Percentiles rank a stretch among this genome's conserved stretches.
Conservation (phyloP, 2,888 invertebrate genomes). For the Clanis bilineata region DNA sequence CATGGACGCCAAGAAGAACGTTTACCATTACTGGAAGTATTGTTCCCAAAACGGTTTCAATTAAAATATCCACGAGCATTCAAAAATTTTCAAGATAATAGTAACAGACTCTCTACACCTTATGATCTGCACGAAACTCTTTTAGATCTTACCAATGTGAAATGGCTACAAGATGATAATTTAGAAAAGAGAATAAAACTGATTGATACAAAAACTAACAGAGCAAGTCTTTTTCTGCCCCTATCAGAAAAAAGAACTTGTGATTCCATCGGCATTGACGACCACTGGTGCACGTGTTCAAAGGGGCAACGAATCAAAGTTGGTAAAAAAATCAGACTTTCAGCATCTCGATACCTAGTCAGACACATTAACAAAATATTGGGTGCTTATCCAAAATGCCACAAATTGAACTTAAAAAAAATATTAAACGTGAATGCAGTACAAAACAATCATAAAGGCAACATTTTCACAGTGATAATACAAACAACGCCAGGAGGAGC, state of each 20-base stretch:
- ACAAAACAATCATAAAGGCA: conserved; percentile 72
- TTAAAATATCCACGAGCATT: conserved; percentile 81
- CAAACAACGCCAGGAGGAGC: conserved; percentile 85
- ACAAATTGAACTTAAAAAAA: conserved; percentile 75
- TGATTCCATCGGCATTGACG: conserved; percentile 86
- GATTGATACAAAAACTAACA: conserved; percentile 56
- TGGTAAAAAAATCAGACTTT: conserved; percentile 71
- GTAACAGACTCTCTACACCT: conserved; percentile 85
- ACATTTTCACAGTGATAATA: conserved; percentile 83
- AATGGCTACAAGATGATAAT: conserved; percentile 40
- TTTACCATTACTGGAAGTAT: conserved; percentile 88
- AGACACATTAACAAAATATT: conserved; percentile 84
- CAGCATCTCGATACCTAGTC: conserved; percentile 83
- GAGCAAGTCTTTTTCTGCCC: conserved; percentile 88
- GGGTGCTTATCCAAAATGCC: conserved; percentile 83
- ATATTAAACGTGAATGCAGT: conserved; percentile 67
- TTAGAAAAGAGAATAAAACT: conserved; percentile 44
- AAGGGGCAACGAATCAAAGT: conserved; percentile 72
- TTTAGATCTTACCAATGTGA: conserved; percentile 82
- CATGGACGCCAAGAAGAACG: conserved; percentile 93
- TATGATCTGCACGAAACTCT: conserved; percentile 91
- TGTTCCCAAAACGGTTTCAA: conserved; percentile 87
- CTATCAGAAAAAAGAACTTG: conserved; percentile 88
- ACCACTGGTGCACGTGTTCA: conserved; percentile 94
- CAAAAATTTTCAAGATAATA: conserved; percentile 84